Evolutionary conservation across 2,888 invertebrate species (phyloP).

Genomic region (Falcaria lacertinaria): DNA sequence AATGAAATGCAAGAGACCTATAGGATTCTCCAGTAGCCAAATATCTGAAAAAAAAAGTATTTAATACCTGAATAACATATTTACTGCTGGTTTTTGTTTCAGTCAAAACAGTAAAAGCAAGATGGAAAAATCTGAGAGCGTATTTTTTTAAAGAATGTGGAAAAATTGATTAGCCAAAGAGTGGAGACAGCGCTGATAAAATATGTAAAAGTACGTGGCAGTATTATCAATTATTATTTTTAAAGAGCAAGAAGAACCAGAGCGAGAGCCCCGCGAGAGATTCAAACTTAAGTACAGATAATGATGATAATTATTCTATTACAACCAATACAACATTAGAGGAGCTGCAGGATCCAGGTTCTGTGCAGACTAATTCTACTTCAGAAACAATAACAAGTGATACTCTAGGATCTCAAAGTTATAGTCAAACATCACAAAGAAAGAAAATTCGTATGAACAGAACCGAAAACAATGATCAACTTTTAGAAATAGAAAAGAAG

Average conservation of each 20-base stretch:
- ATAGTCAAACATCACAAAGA: slow-evolving; percentile 11
- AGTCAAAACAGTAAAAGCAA: slow-evolving; percentile 14
- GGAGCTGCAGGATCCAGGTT: slow-evolving; percentile 9
- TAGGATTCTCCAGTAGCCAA: slow-evolving; percentile 7
- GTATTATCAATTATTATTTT: slow-evolving; percentile 17
- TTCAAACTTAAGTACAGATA: slow-evolving; percentile 10
- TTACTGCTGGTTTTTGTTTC: slow-evolving; percentile 8
- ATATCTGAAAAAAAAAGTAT: slow-evolving; percentile 9
- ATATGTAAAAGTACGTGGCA: slow-evolving; percentile 18
- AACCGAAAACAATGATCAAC: slow-evolving; percentile 12
- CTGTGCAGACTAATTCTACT: slow-evolving; percentile 8
- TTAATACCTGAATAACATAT: slow-evolving; percentile 2
- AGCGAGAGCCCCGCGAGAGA: slow-evolving; percentile 6
- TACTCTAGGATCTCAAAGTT: slow-evolving; percentile 8
- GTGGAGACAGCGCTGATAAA: slow-evolving; percentile 12
- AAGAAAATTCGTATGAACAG: slow-evolving; percentile 15
- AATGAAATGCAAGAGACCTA: slow-evolving; percentile 9
- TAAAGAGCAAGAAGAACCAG: slow-evolving; percentile 9
- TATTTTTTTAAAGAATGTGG: slow-evolving; percentile 22
- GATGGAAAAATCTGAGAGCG: slow-evolving; percentile 28
- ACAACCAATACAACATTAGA: slow-evolving; percentile 8
- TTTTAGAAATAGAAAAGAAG: too few relatives aligned
- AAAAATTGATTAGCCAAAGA: slow-evolving; percentile 13
- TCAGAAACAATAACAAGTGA: slow-evolving; percentile 10
- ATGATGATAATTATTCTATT: slow-evolving; percentile 13